Evolutionary conservation across 2,888 invertebrate species (phyloP), one percentile per base, ranked within the genome.

Genomic region (Pristionchus entomophagus): DNA sequence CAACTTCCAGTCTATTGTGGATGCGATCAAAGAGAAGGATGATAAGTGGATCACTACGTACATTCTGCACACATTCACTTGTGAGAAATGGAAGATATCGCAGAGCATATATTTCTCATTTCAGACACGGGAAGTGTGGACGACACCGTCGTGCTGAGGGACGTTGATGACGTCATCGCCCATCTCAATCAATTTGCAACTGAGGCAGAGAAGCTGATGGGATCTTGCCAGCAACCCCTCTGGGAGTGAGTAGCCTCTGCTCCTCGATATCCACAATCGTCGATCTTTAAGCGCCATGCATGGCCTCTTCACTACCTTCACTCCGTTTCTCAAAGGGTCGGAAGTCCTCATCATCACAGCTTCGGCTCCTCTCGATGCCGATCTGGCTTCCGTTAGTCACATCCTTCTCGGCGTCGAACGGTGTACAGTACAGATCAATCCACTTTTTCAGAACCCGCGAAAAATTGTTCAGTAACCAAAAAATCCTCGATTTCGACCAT

Each of bases 301-400:
- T 38, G 62, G 51, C 29, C 59, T 83, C 38, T 83, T 83, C 82
- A 45, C 10, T 19, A 6, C 26, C 0, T 26, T 41, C n/a, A 29
- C 38, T 45, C 38, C 41, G 4, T 59, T 62, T 41, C 59, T 83
- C 41, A 32, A 59, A 19, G 82, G 82, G n/a, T 26, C 59, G 8
- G 82, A 83, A 62, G 82, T 83, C 2, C 82, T 83, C 41, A 26
- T 83, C 29, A 56, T 83, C 82, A 41, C 82, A 8, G 82, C 82
- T 3, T 45, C 82, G 2, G 51, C 82, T 45, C 59, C 62, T 45
- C 59, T 83, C 29, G 82, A 83, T 29, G 26, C 80, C 8, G 56
- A 81, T 38, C n/a, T 81, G 22, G 29, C 29, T 6, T 77, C 77
- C 12, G 65, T 69, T 35, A 14, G 38, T 8, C 38, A 38, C 22